These are phyloP conservation scores for Corapipo altera DNA, from an alignment of 2,113 vertebrate species.

Conservation along the genomic window DNA sequence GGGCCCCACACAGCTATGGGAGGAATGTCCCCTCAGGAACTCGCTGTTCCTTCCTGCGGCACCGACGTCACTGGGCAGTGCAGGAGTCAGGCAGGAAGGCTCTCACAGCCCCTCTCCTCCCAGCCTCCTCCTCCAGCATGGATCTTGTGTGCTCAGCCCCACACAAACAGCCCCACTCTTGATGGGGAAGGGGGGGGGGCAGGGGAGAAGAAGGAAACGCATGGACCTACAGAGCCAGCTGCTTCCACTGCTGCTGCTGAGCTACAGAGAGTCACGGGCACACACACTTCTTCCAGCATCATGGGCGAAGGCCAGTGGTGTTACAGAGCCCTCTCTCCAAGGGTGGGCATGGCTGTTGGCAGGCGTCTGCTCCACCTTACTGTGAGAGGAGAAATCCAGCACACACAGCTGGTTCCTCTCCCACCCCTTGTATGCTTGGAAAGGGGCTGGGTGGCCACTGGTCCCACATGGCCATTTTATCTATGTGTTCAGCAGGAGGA, in stretches of 20 bases:
- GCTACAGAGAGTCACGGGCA: background rate
- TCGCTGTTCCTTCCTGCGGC: conserved; percentile 64
- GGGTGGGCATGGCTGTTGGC: background rate
- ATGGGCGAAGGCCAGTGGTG: background rate
- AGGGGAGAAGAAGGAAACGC: fast-evolving
- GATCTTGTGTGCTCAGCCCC: background rate
- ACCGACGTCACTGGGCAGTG: background rate
- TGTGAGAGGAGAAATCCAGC: background rate
- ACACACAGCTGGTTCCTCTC: background rate
- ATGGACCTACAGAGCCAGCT: fast-evolving
- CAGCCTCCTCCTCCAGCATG: background rate
- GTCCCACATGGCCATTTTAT: fast-evolving
- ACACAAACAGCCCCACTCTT: background rate
- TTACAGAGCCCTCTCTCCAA: background rate
- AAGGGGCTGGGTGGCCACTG: background rate
- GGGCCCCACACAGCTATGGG: conserved; percentile 30
- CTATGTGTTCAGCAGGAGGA: fast-evolving
- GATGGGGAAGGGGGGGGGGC: fast-evolving
- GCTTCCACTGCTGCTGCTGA: fast-evolving
- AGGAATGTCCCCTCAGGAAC: conserved; percentile 73
- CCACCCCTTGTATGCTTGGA: background rate
- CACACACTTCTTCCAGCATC: fast-evolving
- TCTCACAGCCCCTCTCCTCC: background rate
- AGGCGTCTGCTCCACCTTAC: background rate
- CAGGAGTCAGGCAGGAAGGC: conserved; percentile 23